phyloP scores from a whole-genome alignment of 1,140 invertebrate species.

The Bombus soroeensis region DNA sequence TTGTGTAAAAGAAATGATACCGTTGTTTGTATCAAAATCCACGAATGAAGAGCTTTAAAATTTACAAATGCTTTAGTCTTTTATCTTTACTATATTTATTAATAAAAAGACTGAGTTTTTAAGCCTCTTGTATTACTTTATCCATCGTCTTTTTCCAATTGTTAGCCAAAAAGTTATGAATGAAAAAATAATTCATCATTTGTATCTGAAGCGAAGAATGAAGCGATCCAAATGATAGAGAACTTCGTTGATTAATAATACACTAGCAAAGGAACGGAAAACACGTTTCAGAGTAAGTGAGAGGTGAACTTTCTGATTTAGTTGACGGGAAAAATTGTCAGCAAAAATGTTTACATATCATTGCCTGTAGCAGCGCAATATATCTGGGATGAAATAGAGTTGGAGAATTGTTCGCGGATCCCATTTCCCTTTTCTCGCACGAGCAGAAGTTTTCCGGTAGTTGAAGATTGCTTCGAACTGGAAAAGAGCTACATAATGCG shows the following conservation, averaged over 20 bases:
- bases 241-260: background rate
- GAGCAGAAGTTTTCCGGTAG: conserved; percentile 19
- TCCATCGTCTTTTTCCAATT: too few relatives aligned
- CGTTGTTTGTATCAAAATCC: too few relatives aligned
- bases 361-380: conserved; percentile 37
- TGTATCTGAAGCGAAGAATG: too few relatives aligned
- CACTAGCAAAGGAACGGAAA: background rate
- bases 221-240: background rate
- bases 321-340: conserved; percentile 17
- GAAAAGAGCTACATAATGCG: conserved; percentile 33
- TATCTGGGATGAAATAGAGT: conserved; percentile 30
- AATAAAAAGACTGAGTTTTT: too few relatives aligned
- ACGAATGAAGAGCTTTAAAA: too few relatives aligned
- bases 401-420: conserved; percentile 23
- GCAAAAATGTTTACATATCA: conserved; percentile 52
- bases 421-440: conserved; percentile 16
- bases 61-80: too few relatives aligned
- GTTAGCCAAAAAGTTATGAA: too few relatives aligned
- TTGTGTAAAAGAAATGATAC: too few relatives aligned
- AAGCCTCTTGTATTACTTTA: too few relatives aligned
- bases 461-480: conserved; percentile 10
- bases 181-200: background rate
- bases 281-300: background rate
- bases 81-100: too few relatives aligned
- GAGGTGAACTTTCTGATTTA: conserved; percentile 6